Evolutionary conservation across 2,888 invertebrate genomes (phyloP), one percentile per base, ranked within the genome.

Genomic region (Serrognathus titanus): DNA sequence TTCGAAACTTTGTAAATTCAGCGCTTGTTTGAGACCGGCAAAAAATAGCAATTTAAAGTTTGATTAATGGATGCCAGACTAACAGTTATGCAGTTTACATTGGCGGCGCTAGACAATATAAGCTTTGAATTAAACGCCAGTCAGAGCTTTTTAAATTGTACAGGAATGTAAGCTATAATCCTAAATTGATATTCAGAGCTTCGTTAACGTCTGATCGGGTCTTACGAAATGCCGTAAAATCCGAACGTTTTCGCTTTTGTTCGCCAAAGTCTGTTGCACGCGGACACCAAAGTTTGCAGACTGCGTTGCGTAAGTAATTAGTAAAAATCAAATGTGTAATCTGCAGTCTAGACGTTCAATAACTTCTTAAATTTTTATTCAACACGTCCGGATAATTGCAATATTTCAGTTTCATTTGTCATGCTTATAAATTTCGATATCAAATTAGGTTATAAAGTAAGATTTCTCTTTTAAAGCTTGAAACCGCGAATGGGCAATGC

Each of bases 31-130:
- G 61, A 65, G 66, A 64, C 64, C 59, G 48, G 60, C 61, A 68
- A 69, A 69, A 68, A 70, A 68, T 63, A 53, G 66, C 68, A 70
- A 70, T 70, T 69, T 69, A 69, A 70, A 69, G 64, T 70, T 70
- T 69, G 70, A 70, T 70, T 70, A 70, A 70, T 69, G 69, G 68
- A 68, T 66, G 65, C 66, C 66, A 68, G 68, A 67, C 67, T 65
- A 60, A 66, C 67, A 64, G 68, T 66, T 68, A 65, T 66, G 68
- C 68, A 68, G 62, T 65, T 63, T 64, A 59, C 63, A 64, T 57
- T 64, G 62, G 61, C 61, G 62, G 62, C 62, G 56, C 48, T 58
- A 59, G 61, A 63, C 61, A 63, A 58, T 64, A 64, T 63, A 64
- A 64, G 61, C 61, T 49, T 48, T 52, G 63, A 51, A 64, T 64